phyloP scores from a whole-genome alignment of 2,888 invertebrate species.

The Axea sp. region DNA sequence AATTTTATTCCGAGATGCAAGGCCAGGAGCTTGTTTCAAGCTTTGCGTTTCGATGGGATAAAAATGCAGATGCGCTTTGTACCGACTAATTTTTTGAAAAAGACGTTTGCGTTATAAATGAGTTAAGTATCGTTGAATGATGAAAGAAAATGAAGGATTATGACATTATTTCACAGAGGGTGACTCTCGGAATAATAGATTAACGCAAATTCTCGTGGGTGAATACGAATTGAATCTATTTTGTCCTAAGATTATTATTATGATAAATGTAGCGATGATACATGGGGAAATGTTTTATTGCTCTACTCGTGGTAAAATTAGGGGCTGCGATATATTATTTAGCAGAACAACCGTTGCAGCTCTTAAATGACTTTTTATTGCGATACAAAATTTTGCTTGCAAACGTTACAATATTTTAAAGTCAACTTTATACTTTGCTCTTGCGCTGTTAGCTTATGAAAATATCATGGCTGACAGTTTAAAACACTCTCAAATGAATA shows the following conservation, averaged over 20 bases:
- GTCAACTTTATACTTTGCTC: too few species aligned
- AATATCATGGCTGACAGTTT: too few species aligned
- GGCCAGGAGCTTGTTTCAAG: background rate
- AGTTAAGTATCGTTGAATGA: background rate
- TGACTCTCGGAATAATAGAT: slow-evolving; percentile 18
- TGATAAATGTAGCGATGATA: slow-evolving; percentile 4
- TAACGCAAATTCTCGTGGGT: slow-evolving; percentile 10
- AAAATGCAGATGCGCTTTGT: background rate
- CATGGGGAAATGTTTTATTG: too few species aligned
- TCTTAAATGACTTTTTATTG: too few species aligned
- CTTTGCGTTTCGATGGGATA: background rate
- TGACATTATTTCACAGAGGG: slow-evolving; percentile 19
- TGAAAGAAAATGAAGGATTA: background rate
- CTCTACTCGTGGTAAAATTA: background rate
- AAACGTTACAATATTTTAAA: too few species aligned
- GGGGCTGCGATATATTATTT: too few species aligned
- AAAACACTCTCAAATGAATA: too few species aligned
- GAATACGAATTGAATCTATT: slow-evolving; percentile 14
- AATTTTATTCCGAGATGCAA: too few species aligned
- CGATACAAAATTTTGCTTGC: too few species aligned
- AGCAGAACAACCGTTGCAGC: too few species aligned
- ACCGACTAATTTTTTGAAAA: slow-evolving; percentile 6
- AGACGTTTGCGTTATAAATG: slow-evolving; percentile 30
- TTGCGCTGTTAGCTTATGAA: too few species aligned
- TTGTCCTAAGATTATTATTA: slow-evolving; percentile 6